Conservation (phyloP, 2,797 vertebrate genomes). For the Enteromius paludinosus region DNA sequence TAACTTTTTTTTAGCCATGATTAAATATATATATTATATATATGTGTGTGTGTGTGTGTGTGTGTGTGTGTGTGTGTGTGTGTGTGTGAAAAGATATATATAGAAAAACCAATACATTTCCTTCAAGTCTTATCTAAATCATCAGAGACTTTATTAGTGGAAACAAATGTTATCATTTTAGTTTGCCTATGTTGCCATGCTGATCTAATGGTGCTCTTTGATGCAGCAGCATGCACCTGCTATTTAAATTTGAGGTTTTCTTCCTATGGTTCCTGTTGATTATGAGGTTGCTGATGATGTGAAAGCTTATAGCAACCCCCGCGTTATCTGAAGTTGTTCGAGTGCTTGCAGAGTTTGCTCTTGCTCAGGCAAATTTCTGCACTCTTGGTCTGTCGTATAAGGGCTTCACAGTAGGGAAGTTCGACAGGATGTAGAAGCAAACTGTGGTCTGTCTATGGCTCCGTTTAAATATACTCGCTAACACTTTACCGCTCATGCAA, state of each 20-base stretch:
- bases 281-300: background rate
- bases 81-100: background rate
- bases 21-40: background rate
- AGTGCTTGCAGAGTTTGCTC: background rate
- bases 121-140: background rate
- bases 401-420: conserved; percentile 42
- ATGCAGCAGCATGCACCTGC: background rate
- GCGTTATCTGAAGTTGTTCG: background rate
- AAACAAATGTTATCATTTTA: background rate
- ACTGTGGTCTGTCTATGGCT: conserved; percentile 41
- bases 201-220: background rate
- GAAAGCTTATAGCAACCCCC: background rate
- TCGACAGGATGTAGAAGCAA: conserved; percentile 55
- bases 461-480: background rate
- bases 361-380: conserved; percentile 10
- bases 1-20: too few species aligned
- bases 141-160: background rate
- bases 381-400: background rate
- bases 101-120: background rate
- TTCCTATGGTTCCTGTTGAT: background rate
- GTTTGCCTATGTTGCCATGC: background rate
- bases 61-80: background rate
- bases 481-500: background rate
- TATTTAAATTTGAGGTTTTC: conserved; percentile 24
- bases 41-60: background rate